These are phyloP conservation scores for Catostylus mosaicus DNA, from an alignment of 30 jellyfish, hydroid and myxozoan species.

Conservation along the genomic window DNA sequence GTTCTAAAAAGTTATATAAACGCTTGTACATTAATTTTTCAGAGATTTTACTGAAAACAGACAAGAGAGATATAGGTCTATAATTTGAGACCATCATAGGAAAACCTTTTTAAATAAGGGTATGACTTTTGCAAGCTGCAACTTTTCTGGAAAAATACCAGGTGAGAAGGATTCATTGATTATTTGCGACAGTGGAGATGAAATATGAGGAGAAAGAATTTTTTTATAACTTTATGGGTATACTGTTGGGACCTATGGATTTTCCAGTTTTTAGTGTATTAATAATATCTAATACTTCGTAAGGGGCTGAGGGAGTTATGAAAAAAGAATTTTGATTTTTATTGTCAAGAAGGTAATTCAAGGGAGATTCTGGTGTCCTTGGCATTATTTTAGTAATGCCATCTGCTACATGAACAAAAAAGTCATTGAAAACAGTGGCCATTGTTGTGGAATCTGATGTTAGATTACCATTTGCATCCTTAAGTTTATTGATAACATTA, in stretches of 20 bases:
- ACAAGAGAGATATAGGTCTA: too few species aligned
- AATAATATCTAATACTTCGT: conserved; percentile 41
- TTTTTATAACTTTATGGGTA: too few species aligned
- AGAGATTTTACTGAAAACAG: too few species aligned
- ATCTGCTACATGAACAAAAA: conserved; percentile 43
- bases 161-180: conserved; percentile 42
- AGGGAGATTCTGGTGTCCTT: conserved; percentile 43
- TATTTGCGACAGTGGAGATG: conserved; percentile 46
- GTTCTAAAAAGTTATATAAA: conserved; percentile 7
- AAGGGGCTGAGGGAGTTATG: conserved; percentile 40
- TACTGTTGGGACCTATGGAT: too few species aligned
- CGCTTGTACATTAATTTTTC: conserved; percentile 42
- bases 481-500: conserved; percentile 40
- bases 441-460: conserved; percentile 57
- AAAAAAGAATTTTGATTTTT: conserved; percentile 27
- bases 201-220: conserved; percentile 52
- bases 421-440: conserved; percentile 37
- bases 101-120: conserved; percentile 53
- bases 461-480: conserved; percentile 66
- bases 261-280: conserved; percentile 18
- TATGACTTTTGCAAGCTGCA: conserved; percentile 51
- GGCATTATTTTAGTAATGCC: conserved; percentile 45
- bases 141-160: conserved; percentile 45
- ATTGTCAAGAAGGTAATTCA: conserved; percentile 17
- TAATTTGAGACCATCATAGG: not conserved